These are phyloP conservation scores for Tamandua tetradactyla DNA, from an alignment of 2,797 vertebrate genomes.

Conservation along the genomic window DNA sequence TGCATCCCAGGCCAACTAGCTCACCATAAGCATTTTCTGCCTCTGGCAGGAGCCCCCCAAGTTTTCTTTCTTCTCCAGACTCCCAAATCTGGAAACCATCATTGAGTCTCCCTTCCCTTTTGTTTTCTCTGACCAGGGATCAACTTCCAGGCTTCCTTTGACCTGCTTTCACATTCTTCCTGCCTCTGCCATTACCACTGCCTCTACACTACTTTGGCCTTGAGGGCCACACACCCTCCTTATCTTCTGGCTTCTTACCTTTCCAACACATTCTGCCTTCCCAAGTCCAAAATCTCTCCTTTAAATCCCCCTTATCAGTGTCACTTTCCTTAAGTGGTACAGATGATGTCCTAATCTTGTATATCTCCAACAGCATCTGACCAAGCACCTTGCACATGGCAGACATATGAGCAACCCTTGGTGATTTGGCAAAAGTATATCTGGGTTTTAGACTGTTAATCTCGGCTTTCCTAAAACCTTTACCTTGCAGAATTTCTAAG, in stretches of 20 bases:
- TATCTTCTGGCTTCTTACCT: background rate
- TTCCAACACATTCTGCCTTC: accelerated
- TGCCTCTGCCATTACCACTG: accelerated
- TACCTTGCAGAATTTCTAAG: background rate
- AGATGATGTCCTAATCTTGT: background rate
- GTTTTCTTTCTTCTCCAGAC: background rate
- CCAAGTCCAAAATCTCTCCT: background rate
- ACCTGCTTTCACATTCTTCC: background rate
- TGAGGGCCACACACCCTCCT: background rate
- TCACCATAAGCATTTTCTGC: accelerated
- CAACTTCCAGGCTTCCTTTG: background rate
- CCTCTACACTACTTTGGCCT: background rate
- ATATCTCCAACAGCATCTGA: background rate
- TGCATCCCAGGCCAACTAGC: background rate
- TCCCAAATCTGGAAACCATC: background rate
- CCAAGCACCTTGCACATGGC: background rate
- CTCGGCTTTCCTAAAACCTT: background rate
- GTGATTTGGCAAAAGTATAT: no score
- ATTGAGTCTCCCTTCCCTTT: background rate
- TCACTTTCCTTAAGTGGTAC: background rate
- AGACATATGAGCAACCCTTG: accelerated
- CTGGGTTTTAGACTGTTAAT: background rate
- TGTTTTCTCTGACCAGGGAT: background rate
- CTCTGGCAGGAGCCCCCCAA: background rate
- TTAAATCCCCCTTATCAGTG: background rate